Percentiles rank a stretch among this genome's conserved stretches.
phyloP scores from a whole-genome alignment of 2,113 vertebrate species.

The Seriola quinqueradiata region DNA sequence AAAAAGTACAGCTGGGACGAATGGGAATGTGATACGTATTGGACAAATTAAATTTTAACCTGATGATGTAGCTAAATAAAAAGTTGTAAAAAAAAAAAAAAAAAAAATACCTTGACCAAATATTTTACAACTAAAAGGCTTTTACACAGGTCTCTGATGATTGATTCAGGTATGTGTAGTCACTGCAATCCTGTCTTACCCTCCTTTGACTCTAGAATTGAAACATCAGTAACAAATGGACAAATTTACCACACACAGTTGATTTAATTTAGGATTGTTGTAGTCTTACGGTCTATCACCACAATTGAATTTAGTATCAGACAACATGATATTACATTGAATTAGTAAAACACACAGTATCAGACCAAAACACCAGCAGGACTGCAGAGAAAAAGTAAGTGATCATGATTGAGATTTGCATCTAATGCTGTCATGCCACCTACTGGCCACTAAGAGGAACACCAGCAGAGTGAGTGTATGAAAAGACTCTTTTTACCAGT shows the following conservation, averaged over 20 bases:
- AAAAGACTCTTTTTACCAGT: neutral
- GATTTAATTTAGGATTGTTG: slow-evolving; percentile 20
- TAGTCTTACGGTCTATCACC: neutral
- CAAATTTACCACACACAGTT: neutral
- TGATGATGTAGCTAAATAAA: neutral
- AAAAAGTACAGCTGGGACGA: too few relatives aligned
- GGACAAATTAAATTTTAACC: too few relatives aligned
- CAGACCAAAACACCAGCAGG: neutral
- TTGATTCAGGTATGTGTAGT: neutral
- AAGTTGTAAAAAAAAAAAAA: neutral
- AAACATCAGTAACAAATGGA: neutral
- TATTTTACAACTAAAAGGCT: neutral
- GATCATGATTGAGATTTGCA: neutral
- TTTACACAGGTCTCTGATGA: too few relatives aligned
- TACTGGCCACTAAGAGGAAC: slow-evolving; percentile 25
- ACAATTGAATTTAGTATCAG: neutral
- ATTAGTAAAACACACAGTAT: neutral
- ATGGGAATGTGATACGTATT: too few relatives aligned
- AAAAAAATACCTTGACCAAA: neutral
- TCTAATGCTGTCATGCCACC: slow-evolving; percentile 32
- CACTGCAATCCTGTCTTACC: neutral
- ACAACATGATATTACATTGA: neutral
- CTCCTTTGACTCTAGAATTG: neutral
- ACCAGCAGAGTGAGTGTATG: neutral
- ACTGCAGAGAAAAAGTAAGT: neutral